A percentile compares a stretch with the other conserved stretches of the same genome.
Conservation (phyloP, 2,797 vertebrate species). For the Anguilla marmorata region DNA sequence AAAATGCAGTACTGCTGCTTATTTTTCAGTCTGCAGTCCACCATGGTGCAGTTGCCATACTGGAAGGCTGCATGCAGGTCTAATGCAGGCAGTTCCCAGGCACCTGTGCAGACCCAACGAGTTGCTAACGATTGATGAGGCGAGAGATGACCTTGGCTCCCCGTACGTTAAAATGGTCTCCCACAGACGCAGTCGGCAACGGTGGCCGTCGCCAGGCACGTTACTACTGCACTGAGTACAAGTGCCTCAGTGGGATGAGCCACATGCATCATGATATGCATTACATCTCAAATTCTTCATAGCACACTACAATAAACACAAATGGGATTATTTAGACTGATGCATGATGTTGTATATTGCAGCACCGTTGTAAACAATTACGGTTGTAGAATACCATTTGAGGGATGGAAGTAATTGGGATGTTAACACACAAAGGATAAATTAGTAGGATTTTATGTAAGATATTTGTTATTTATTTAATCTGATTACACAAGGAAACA, state of each 20-base stretch:
- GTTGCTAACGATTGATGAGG: not conserved
- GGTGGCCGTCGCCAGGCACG: not conserved
- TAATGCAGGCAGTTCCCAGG: not conserved
- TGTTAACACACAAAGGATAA: slow-evolving; percentile 14
- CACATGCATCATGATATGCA: not conserved
- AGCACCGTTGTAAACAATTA: slow-evolving; percentile 24
- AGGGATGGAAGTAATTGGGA: not conserved
- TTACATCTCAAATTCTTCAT: not conserved
- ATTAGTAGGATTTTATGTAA: slow-evolving; percentile 19
- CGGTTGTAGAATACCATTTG: not conserved
- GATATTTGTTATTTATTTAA: slow-evolving; percentile 23
- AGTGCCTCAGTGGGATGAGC: not conserved
- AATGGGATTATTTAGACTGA: slow-evolving; percentile 20
- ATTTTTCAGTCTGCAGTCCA: not conserved
- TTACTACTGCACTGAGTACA: not conserved
- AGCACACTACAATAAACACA: slow-evolving; percentile 24
- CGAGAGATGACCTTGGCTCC: not conserved
- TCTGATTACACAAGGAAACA: slow-evolving; percentile 13
- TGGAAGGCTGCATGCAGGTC: not conserved
- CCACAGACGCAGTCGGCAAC: not conserved
- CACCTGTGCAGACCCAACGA: not conserved
- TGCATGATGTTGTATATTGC: not conserved
- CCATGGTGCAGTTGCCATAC: not conserved
- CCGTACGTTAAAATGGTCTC: not conserved
- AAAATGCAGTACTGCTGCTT: not conserved